Evolutionary conservation across 2,113 vertebrate genomes (phyloP), one percentile per base, ranked within the genome.

Genomic region (Myrmecophaga tridactyla): DNA sequence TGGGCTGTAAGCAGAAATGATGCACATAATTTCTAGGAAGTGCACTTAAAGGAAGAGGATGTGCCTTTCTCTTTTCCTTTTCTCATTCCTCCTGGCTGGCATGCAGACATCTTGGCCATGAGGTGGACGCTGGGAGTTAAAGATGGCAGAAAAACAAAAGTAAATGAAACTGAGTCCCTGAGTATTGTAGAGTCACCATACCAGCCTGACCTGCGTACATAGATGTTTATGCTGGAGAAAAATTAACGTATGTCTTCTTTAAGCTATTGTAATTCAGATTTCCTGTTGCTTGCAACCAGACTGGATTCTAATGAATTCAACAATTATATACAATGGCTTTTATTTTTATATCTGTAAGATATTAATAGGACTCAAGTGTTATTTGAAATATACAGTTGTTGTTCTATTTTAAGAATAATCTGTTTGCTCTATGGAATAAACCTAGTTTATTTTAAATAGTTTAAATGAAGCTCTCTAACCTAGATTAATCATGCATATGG

Each of bases 371-470:
- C 60, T 84, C 21, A 53, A 17, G 17, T 36, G 86, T 84, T 56
- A 63, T 43, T 84, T 84, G 56, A 39, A 72, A 80, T 70, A 36
- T 36, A 46, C 21, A 3, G 60, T 60, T 77, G 15, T 65, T 87
- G 25, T 89, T 82, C 86, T 82, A 60, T 70, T 94, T 91, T 67
- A 86, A 56, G 69, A 87, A 9, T 0, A 69, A 36, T 75, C n/a
- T 72, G 39, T 92, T 96, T 87, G 20, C 39, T 94, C 20, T 78
- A 17, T 92, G 31, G 18, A 76, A 43, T 85, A 93, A 69, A 70
- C 75, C 7, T 86, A 69, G 12, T 94, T 97, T 94, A n/a, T 84
- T 92, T 84, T 39, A 80, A 84, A 84, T 29, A 90, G 89, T 60
- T 75, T 87, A 90, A 84, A 56, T 27, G 65, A 87, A 76, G 87